Conservation (phyloP, 2,888 invertebrate species). For the Pristionchus arcanus region DNA sequence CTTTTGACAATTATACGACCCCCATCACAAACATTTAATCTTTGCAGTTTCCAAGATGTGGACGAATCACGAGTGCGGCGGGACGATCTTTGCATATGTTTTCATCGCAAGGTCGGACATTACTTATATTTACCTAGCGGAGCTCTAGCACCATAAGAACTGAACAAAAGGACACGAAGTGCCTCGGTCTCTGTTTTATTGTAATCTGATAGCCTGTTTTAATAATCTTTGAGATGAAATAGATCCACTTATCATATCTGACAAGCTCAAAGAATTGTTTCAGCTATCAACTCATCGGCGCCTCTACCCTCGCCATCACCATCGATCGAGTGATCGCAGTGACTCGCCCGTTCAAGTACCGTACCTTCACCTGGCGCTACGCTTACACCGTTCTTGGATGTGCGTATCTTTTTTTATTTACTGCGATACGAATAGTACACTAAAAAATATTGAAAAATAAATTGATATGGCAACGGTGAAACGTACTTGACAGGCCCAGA, state of each 20-base stretch:
- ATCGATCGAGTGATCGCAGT: conserved; percentile 54
- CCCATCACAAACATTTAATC: neutral
- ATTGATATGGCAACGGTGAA: neutral
- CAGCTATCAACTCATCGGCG: conserved; percentile 52
- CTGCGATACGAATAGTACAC: neutral
- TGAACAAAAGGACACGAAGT: neutral
- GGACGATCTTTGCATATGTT: conserved; percentile 45
- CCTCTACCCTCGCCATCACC: conserved; percentile 50
- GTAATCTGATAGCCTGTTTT: no score
- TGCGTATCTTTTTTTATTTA: neutral
- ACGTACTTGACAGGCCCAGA: neutral
- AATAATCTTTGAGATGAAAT: no score
- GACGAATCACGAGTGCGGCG: conserved; percentile 31
- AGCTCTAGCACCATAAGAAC: neutral
- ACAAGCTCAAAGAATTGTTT: neutral
- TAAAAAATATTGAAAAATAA: neutral
- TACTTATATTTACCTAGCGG: neutral
- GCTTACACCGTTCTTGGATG: conserved; percentile 38
- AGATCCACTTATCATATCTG: neutral
- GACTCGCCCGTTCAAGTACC: conserved; percentile 26
- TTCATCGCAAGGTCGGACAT: conserved; percentile 34
- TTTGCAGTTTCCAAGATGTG: conserved; percentile 32
- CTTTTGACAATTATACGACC: neutral
- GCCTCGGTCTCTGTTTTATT: no score
- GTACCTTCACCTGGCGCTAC: conserved; percentile 50